Evolutionary conservation across 2,888 invertebrate genomes (phyloP).

Genomic region (Cerceris ruficornis): DNA sequence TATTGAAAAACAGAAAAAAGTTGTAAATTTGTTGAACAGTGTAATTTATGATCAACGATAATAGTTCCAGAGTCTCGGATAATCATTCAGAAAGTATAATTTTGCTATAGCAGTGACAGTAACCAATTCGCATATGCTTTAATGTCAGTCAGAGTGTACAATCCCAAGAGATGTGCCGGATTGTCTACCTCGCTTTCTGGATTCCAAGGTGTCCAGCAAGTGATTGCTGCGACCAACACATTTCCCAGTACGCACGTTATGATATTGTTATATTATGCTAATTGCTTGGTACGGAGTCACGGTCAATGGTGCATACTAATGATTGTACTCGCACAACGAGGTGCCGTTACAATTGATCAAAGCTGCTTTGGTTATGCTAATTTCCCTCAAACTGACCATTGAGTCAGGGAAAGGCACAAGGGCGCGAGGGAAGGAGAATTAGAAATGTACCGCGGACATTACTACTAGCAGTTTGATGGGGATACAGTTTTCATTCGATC

Average conservation of each 20-base stretch:
- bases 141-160: conserved; percentile 53
- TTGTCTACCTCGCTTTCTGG: conserved; percentile 14
- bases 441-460: not conserved
- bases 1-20: too few species aligned
- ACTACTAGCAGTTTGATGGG: not conserved
- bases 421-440: conserved; percentile 6
- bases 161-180: conserved; percentile 61
- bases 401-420: conserved; percentile 13
- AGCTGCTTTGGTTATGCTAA: conserved; percentile 76
- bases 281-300: conserved; percentile 71
- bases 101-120: conserved; percentile 60
- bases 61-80: conserved; percentile 31
- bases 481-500: too few species aligned
- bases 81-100: conserved; percentile 53
- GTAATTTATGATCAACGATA: conserved; percentile 12
- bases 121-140: conserved; percentile 65
- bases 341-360: conserved; percentile 75
- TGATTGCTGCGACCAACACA: conserved; percentile 64
- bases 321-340: conserved; percentile 68
- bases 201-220: conserved; percentile 42
- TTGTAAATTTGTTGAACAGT: too few species aligned
- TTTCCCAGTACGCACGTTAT: conserved; percentile 71
- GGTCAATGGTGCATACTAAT: conserved; percentile 78
- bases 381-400: conserved; percentile 62
- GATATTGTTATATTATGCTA: conserved; percentile 80